Evolutionary conservation across 2,888 invertebrate species (phyloP).

Genomic region (Tetanocera ferruginea): DNA sequence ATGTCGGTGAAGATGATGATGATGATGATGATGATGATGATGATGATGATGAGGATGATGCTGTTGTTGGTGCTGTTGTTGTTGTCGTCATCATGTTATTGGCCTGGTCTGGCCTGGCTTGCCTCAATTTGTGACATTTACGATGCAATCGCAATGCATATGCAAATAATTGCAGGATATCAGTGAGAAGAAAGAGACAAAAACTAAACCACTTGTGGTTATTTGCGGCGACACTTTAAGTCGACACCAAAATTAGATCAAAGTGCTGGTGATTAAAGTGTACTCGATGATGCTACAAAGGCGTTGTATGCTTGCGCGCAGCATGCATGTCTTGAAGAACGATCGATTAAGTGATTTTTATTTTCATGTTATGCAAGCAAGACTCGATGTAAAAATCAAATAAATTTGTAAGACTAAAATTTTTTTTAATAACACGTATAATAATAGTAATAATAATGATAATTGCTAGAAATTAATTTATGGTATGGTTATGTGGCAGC

Average conservation of each 20-base stretch:
- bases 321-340: too few species aligned
- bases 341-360: too few species aligned
- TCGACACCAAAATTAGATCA: neutral
- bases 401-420: too few species aligned
- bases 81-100: too few species aligned
- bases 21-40: neutral
- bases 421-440: too few species aligned
- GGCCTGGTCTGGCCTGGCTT: neutral
- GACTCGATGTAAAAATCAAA: too few species aligned
- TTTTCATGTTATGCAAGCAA: too few species aligned
- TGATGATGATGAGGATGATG: neutral
- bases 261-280: neutral
- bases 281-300: neutral
- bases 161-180: slow-evolving; percentile 25
- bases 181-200: neutral
- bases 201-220: neutral
- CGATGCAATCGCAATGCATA: neutral
- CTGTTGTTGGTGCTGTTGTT: neutral
- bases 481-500: too few species aligned
- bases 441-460: too few species aligned
- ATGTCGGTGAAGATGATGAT: neutral
- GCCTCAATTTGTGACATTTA: slow-evolving; percentile 21
- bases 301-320: too few species aligned
- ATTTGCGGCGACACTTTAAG: neutral
- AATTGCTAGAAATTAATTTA: too few species aligned